These are phyloP conservation scores for Aporophyla lueneburgensis DNA, from an alignment of 2,888 invertebrate species.

Conservation along the genomic window DNA sequence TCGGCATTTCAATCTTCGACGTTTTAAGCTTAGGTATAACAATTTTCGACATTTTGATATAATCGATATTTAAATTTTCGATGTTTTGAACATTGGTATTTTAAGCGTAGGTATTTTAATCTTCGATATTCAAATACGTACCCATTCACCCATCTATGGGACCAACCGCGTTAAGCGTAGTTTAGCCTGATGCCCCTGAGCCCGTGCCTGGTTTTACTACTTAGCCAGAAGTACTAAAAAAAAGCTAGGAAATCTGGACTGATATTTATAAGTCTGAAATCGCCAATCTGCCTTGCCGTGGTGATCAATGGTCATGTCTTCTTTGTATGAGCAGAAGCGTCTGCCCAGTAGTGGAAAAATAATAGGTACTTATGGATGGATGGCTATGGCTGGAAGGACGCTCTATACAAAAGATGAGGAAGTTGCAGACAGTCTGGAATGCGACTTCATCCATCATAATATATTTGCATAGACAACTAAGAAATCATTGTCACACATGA, in stretches of 20 bases:
- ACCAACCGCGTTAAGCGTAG: too few relatives aligned
- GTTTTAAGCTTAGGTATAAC: too few relatives aligned
- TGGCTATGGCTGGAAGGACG: background rate
- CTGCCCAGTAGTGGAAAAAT: background rate
- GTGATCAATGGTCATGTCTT: background rate
- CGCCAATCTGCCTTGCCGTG: background rate
- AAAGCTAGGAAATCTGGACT: background rate
- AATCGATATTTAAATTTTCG: too few relatives aligned
- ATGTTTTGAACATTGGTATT: too few relatives aligned
- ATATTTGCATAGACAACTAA: slow-evolving; percentile 23
- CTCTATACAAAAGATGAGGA: background rate
- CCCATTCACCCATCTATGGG: too few relatives aligned
- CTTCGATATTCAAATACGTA: too few relatives aligned
- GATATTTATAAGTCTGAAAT: background rate
- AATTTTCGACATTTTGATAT: too few relatives aligned
- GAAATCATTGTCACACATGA: slow-evolving; percentile 6
- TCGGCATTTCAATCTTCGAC: too few relatives aligned
- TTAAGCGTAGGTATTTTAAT: too few relatives aligned
- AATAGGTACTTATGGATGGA: background rate
- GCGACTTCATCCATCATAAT: slow-evolving; percentile 14
- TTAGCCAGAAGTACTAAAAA: too few relatives aligned
- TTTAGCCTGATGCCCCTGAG: too few relatives aligned
- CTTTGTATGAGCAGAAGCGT: background rate
- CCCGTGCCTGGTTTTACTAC: too few relatives aligned
- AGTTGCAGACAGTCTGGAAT: slow-evolving; percentile 18